Percentiles rank a stretch among this genome's conserved stretches.
phyloP scores from a whole-genome alignment of 2,113 vertebrate species.

The Sula dactylatra region DNA sequence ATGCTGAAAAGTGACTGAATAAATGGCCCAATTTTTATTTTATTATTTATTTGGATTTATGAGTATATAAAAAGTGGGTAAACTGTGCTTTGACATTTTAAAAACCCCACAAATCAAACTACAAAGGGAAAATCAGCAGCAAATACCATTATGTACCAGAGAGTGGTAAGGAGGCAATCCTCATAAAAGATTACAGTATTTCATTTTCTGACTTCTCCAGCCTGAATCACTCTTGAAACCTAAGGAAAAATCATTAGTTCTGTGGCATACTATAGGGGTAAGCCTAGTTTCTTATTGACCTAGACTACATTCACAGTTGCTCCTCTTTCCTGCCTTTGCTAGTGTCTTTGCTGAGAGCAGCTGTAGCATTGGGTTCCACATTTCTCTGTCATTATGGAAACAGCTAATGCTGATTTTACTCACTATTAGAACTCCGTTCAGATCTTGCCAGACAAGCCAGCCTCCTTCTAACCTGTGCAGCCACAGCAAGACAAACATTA shows the following conservation, averaged over 20 bases:
- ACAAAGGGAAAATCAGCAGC: conserved; percentile 13
- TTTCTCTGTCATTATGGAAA: not conserved
- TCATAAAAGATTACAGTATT: not conserved
- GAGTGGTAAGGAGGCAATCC: not conserved
- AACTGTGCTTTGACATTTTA: conserved; percentile 43
- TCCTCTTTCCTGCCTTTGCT: not conserved
- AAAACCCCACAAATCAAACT: conserved; percentile 36
- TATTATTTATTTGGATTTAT: conserved; percentile 52
- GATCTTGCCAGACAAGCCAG: not conserved
- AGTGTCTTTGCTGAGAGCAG: not conserved
- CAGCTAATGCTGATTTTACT: not conserved
- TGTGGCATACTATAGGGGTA: not conserved
- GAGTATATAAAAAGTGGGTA: conserved; percentile 2
- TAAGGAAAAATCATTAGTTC: not conserved
- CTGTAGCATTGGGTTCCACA: not conserved
- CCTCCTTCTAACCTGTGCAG: not conserved
- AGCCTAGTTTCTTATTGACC: not conserved
- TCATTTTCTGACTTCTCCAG: not conserved
- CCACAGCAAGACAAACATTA: not conserved
- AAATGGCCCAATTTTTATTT: conserved; percentile 33
- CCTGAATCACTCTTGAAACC: not conserved
- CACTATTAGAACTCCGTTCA: not conserved
- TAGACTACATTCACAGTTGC: not conserved
- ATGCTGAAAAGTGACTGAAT: not conserved
- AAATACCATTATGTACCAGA: not conserved